Evolutionary conservation across 2,113 vertebrate genomes (phyloP), one percentile per base, ranked within the genome.

Genomic region (Nothobranchius furzeri): DNA sequence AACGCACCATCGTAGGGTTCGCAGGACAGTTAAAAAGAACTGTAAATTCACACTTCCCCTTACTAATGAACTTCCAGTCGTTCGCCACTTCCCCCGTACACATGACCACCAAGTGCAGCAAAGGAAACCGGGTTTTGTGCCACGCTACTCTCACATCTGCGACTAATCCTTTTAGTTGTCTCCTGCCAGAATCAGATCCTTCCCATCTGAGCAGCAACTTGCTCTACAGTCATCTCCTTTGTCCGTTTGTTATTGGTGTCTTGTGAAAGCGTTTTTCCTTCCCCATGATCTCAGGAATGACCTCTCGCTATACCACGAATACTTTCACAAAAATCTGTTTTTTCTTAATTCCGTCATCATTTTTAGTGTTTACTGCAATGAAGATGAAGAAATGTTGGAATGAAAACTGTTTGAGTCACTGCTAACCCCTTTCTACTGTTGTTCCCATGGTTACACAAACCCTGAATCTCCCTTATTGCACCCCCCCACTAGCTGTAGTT

Each of bases 361-460:
- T 58, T 24, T 58, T 36, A 56, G 20, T 12, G 17, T 54, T 54
- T 59, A 15, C 2, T 10, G 52, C 7, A 46, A 46, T 75, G 7
- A 53, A 51, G 11, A 12, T 62, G 61, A 56, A 52, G 17, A 20
- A 20, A 2, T 43, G 12, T 58, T 53, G 53, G 53, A 62, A 64
- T 24, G 64, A 40, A 56, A 40, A 57, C 50, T 14, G 65, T 73
- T 45, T 84, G 87, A 89, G 74, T 91, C 85, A 85, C 76, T 75
- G 65, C 78, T 62, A 68, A 63, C 60, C 37, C 70, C 59, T 70
- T 74, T 61, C 64, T 60, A 8, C 68, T 49, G 65, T 61, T 30
- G 85, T 89, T 86, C 56, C 89, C 79, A 87, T 86, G 80, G 84
- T 91, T 85, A 85, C 84, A 36, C 10, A 58, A 36, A 60, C 72